Conservation (phyloP, 2,797 vertebrate genomes). For the Allobates femoralis region DNA sequence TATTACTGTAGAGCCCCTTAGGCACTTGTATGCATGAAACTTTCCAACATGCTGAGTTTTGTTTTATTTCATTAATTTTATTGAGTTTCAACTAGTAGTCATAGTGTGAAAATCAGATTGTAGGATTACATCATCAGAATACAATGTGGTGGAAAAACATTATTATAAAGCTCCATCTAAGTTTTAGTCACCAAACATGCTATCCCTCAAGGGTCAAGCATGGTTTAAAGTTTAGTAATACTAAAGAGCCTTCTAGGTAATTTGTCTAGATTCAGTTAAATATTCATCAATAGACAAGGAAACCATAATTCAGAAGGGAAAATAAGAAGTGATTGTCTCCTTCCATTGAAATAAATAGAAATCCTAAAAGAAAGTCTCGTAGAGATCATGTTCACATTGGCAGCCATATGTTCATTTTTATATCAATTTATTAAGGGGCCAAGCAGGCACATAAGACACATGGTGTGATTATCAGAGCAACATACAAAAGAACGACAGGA, state of each 20-base stretch:
- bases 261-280: too few relatives aligned
- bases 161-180: not conserved
- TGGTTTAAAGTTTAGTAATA: not conserved
- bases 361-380: too few relatives aligned
- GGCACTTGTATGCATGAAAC: constrained; percentile 8
- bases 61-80: constrained; percentile 19
- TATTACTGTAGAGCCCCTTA: constrained; percentile 8
- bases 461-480: too few relatives aligned
- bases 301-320: not conserved
- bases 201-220: not conserved
- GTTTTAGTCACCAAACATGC: not conserved
- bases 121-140: not conserved
- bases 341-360: too few relatives aligned
- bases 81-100: not conserved
- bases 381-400: too few relatives aligned
- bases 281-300: not conserved
- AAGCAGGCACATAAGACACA: too few relatives aligned
- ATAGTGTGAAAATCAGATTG: not conserved
- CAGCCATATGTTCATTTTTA: too few relatives aligned
- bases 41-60: constrained; percentile 2
- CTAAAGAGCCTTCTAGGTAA: too few relatives aligned
- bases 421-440: too few relatives aligned
- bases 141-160: not conserved
- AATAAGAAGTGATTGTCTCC: too few relatives aligned
- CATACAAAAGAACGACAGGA: too few relatives aligned